phyloP scores from a whole-genome alignment of 1,140 invertebrate genomes.

The Formica selysi region DNA sequence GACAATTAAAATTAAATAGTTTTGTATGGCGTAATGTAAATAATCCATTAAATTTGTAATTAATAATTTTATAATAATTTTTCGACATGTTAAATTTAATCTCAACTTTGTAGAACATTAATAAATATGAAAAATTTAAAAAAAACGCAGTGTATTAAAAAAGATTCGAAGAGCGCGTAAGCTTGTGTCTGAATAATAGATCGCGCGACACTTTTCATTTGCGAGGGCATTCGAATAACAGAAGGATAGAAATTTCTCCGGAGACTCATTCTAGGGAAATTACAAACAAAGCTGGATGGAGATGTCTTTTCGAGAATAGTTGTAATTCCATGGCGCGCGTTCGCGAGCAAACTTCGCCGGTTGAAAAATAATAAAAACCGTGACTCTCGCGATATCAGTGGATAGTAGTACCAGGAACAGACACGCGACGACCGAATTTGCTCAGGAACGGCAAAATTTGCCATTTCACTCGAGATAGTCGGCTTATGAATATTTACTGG shows the following conservation, averaged over 20 bases:
- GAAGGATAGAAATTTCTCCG: conserved; percentile 45
- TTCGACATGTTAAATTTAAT: neutral
- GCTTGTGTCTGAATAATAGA: conserved; percentile 8
- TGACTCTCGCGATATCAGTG: conserved; percentile 26
- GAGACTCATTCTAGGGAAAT: conserved; percentile 52
- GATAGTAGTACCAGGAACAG: conserved; percentile 26
- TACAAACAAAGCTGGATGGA: conserved; percentile 50
- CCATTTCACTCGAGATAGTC: conserved; percentile 29
- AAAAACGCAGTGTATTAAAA: neutral
- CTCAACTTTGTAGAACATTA: neutral
- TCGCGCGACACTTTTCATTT: conserved; percentile 47
- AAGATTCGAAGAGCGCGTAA: neutral
- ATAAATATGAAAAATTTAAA: neutral
- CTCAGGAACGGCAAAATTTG: conserved; percentile 39
- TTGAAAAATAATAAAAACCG: conserved; percentile 61
- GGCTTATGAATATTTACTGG: conserved; percentile 58
- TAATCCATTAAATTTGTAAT: neutral
- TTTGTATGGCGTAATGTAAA: neutral
- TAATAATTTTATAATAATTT: neutral
- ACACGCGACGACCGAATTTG: conserved; percentile 57
- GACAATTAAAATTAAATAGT: neutral
- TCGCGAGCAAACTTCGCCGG: conserved; percentile 12
- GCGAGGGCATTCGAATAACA: conserved; percentile 15
- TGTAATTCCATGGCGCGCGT: conserved; percentile 39
- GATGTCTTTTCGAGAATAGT: conserved; percentile 57